phyloP scores from a whole-genome alignment of 2,113 vertebrate genomes.

The Paracanthobrama guichenoti region DNA sequence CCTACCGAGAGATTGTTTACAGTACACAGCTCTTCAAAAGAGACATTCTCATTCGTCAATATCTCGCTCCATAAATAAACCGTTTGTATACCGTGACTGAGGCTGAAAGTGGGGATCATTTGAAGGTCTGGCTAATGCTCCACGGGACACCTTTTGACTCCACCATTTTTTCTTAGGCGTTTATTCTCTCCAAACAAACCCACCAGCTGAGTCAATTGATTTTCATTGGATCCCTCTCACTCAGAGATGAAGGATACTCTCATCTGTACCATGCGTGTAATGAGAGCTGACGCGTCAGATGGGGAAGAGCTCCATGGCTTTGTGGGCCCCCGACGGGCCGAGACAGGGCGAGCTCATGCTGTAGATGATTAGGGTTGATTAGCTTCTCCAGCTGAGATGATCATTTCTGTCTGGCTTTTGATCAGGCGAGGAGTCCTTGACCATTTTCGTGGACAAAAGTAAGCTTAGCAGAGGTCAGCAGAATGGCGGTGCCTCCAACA shows the following conservation, averaged over 20 bases:
- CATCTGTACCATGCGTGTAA: conserved; percentile 30
- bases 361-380: conserved; percentile 67
- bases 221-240: conserved; percentile 29
- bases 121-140: conserved; percentile 43
- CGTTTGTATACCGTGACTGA: conserved; percentile 35
- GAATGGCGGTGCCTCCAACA: conserved; percentile 61
- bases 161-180: conserved; percentile 31
- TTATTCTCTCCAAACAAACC: conserved; percentile 42
- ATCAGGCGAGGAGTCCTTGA: conserved; percentile 81
- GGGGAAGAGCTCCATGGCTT: conserved; percentile 3
- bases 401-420: conserved; percentile 58
- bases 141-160: conserved; percentile 28
- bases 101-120: conserved; percentile 31
- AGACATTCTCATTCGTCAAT: conserved; percentile 24
- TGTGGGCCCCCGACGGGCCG: conserved; percentile 44
- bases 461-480: conserved; percentile 72
- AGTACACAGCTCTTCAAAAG: conserved; percentile 35
- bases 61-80: conserved; percentile 43
- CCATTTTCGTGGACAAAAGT: conserved; percentile 82
- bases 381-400: conserved; percentile 63
- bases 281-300: conserved; percentile 32
- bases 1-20: conserved; percentile 49
- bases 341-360: conserved; percentile 57
- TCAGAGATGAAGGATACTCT: conserved; percentile 25
- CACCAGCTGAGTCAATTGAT: conserved; percentile 39